Percentiles rank a stretch among this genome's conserved stretches.
Evolutionary conservation across 1,140 invertebrate genomes (phyloP).

Genomic region (Aphidius gifuensis): DNA sequence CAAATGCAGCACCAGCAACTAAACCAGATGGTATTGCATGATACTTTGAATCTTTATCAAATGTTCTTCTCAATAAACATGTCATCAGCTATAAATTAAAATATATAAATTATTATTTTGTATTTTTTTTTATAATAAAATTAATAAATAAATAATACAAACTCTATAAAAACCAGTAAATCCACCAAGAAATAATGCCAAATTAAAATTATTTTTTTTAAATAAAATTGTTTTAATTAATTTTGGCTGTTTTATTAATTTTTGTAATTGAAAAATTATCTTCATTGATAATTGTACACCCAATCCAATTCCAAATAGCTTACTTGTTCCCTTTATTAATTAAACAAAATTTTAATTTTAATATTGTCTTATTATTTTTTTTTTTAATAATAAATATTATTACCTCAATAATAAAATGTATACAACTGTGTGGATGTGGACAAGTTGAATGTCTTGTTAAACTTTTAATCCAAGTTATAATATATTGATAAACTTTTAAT

Average conservation of each 20-base stretch:
- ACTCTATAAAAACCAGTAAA: slow-evolving; percentile 65
- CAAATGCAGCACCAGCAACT: slow-evolving; percentile 62
- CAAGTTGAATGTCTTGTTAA: slow-evolving; percentile 57
- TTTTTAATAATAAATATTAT: slow-evolving; percentile 21
- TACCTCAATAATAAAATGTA: slow-evolving; percentile 59
- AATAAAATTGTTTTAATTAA: slow-evolving; percentile 56
- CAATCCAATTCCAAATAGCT: slow-evolving; percentile 61
- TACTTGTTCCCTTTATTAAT: slow-evolving; percentile 55
- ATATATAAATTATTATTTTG: neutral
- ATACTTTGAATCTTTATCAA: slow-evolving; percentile 58
- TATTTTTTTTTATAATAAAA: slow-evolving; percentile 9
- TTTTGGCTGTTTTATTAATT: slow-evolving; percentile 54
- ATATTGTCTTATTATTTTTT: slow-evolving; percentile 12
- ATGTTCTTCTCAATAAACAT: slow-evolving; percentile 59
- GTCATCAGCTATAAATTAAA: slow-evolving; percentile 57
- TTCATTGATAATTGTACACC: slow-evolving; percentile 61
- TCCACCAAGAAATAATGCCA: slow-evolving; percentile 64
- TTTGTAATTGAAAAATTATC: slow-evolving; percentile 54
- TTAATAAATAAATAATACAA: slow-evolving; percentile 25
- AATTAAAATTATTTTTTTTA: slow-evolving; percentile 57
- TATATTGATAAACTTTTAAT: slow-evolving; percentile 50
- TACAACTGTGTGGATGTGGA: slow-evolving; percentile 63
- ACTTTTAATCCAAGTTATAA: slow-evolving; percentile 55
- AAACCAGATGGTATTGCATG: slow-evolving; percentile 65
- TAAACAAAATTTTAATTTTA: slow-evolving; percentile 6